Evolutionary conservation across 53 echinoderm and acorn worm genomes (phyloP), one percentile per base, ranked within the genome.

Genomic region (Glandiceps talaboti): DNA sequence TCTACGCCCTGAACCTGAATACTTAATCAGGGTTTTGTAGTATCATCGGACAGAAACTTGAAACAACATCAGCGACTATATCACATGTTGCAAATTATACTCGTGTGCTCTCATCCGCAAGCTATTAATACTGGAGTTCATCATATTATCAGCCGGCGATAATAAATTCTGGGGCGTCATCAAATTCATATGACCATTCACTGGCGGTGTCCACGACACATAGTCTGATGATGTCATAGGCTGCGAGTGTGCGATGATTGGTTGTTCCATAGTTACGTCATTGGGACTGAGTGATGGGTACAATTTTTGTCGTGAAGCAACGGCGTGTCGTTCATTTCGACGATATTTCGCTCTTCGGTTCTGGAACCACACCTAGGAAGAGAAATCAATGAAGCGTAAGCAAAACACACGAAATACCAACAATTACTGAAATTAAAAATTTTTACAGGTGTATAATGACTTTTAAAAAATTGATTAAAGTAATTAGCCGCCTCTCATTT

Each of bases 331-430:
- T 83, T 95, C 95, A 79, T 95, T 95, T 1, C 95, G 88, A 20
- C 95, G 92, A 73, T 92, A 95, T 74, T 95, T 95, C 12, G 95
- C 95, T 74, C 95, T 86, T 30, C 95, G 86, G 79, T 95, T 95
- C 73, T 95, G 95, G 79, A 95, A 95, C 95, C 95, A 95, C 0
- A 95, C 95, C 95, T 95, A 74, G 31, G 20, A 31, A 79, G 28
- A 28, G 27, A 73, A n/a, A n/a, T n/a, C n/a, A n/a, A n/a, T n/a
- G n/a, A n/a, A n/a, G n/a, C n/a, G n/a, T n/a, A n/a, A n/a, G n/a
- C n/a, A n/a, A n/a, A n/a, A n/a, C n/a, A n/a, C n/a, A n/a, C n/a
- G n/a, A n/a, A n/a, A n/a, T n/a, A n/a, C n/a, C n/a, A n/a, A n/a
- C n/a, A n/a, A n/a, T n/a, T n/a, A n/a, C n/a, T n/a, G n/a, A n/a